Evolutionary conservation across 2,113 vertebrate species (phyloP), one percentile per base, ranked within the genome.

Genomic region (Salvelinus alpinus): DNA sequence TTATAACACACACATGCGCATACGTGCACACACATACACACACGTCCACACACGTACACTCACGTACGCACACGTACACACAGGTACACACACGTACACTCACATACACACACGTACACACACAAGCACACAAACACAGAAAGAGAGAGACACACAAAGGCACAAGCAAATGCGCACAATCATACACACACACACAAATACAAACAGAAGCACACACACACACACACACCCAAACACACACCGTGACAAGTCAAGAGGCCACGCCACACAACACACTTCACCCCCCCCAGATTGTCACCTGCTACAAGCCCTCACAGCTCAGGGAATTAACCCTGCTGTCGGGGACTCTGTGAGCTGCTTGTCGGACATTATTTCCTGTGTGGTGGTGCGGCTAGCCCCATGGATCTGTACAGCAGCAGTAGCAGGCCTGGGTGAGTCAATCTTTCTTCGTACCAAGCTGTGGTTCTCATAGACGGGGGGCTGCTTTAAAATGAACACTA

Each of bases 261-360:
- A 34, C 5, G 5, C 5, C 31, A 44, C 38, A 9, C 38, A 57
- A 73, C 71, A 73, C 29, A 34, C 29, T 31, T 7, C 31, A 6
- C 68, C 79, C 48, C 79, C 75, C 72, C 48, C 64, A 62, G 31
- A 78, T 84, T 72, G 81, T 82, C 80, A 81, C 48, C 76, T 6
- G 25, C 31, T 20, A 22, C 18, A 13, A 48, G 18, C 65, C 83
- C 76, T 48, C 57, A 65, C 72, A 59, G 4, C 57, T 75, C 68
- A 69, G 72, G 62, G 74, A 78, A 80, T 83, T 85, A 81, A 86
- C 79, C 80, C 73, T 59, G 54, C 18, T 81, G 72, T 62, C 74
- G 76, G 62, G 72, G 67, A 69, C 62, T 71, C 74, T 5, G 74
- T 80, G 78, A 83, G 82, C 83, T 47, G 4, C 59, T 81, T 85